Conservation (phyloP, 1,140 invertebrate genomes). For the Listronotus bonariensis region DNA sequence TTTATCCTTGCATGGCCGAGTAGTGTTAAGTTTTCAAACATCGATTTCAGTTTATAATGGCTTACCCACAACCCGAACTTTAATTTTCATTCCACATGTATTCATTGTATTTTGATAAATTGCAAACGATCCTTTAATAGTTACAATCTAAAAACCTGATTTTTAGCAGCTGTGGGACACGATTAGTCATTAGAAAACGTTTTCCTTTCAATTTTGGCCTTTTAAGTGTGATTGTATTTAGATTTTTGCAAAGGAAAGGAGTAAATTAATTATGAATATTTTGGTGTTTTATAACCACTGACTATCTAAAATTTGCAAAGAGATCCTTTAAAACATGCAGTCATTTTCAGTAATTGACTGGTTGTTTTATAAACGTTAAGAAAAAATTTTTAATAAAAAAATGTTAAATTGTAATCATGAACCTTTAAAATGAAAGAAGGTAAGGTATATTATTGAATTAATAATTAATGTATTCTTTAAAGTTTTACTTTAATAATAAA, state of each 20-base stretch:
- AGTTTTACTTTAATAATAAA: no score
- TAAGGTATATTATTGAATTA: no score
- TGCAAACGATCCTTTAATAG: conserved; percentile 12
- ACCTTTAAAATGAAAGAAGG: no score
- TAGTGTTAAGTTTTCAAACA: conserved; percentile 48
- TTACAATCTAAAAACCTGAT: conserved; percentile 20
- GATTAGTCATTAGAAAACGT: not conserved
- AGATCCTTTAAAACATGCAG: no score
- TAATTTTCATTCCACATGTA: conserved; percentile 39
- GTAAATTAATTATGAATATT: conserved; percentile 12
- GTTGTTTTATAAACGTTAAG: no score
- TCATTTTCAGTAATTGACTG: no score
- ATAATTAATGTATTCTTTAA: no score
- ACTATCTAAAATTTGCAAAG: no score
- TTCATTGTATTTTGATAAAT: conserved; percentile 27
- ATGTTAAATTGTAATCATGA: no score
- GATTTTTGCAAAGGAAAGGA: not conserved
- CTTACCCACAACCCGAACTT: conserved; percentile 39
- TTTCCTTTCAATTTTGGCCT: conserved; percentile 21
- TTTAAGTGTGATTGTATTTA: conserved; percentile 15
- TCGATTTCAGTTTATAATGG: conserved; percentile 49
- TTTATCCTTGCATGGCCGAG: conserved; percentile 6
- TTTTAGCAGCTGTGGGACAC: conserved; percentile 22
- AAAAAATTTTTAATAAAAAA: no score
- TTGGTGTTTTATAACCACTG: not conserved